Base-by-base conservation (phyloP, 2,888 invertebrate species). In the Trypoxylon attenuatum region DNA sequence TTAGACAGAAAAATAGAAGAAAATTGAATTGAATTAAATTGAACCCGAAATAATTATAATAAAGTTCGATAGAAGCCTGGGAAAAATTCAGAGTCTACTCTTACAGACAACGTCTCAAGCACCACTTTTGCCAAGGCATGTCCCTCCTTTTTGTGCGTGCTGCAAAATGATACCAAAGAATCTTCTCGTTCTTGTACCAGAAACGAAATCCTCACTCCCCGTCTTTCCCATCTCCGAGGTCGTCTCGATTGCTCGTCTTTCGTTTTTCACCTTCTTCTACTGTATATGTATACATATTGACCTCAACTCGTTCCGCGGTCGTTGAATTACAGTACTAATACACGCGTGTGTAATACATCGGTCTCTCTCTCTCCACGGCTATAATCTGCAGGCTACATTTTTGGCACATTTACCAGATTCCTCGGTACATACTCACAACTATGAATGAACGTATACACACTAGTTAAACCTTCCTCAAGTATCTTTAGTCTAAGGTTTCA, bases 331-430 rank as follows among this genome's bases (percentile, higher is more conserved):
- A 2, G 38, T 23, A 23, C 3, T 49, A 45, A n/a, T n/a, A n/a
- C n/a, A n/a, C n/a, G n/a, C n/a, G n/a, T n/a, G n/a, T n/a, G n/a
- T n/a, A n/a, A n/a, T n/a, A n/a, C n/a, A n/a, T n/a, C n/a, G n/a
- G n/a, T n/a, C n/a, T n/a, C 47, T 15, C 41, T 23, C 15, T 10
- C 38, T 58, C 42, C 3, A 6, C 25, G 15, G 8, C 33, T 19
- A 21, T 18, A 21, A 8, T 18, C 13, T 27, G 8, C 25, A 18
- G 19, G n/a, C 18, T 23, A n/a, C 6, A 23, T 27, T 46, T 68
- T 73, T 73, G 72, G 72, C 72, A 73, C 72, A 67, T 70, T 62
- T 52, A 62, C 29, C 67, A 45, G 60, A 66, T 56, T 61, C 52
- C 10, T 57, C 19, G 52, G 43, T 29, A 46, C 47, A 51, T 23